phyloP scores from a whole-genome alignment of 53 echinoderm and acorn worm genomes.

The Mesocentrotus franciscanus region DNA sequence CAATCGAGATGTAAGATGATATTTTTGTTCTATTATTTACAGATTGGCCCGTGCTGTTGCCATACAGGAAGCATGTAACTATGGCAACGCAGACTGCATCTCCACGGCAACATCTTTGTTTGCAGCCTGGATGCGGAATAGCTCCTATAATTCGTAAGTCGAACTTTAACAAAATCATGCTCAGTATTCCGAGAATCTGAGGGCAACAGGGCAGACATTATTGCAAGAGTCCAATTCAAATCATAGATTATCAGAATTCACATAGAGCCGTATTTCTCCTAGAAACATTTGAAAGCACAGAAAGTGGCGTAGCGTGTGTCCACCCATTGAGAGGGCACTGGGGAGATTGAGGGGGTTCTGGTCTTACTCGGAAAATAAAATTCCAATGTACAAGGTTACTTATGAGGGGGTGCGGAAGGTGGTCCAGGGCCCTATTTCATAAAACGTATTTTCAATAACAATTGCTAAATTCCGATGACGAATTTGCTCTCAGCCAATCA shows the following conservation, averaged over 20 bases:
- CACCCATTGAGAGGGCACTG: too few species aligned
- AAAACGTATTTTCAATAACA: too few species aligned
- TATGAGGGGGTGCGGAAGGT: too few species aligned
- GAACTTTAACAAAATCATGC: not conserved
- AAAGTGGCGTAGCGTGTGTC: too few species aligned
- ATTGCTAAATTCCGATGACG: too few species aligned
- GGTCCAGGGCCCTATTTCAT: too few species aligned
- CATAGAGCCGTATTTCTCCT: not conserved
- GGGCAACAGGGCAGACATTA: not conserved
- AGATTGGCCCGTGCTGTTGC: constrained; percentile 74
- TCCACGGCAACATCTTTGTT: constrained; percentile 57
- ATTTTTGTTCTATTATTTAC: not conserved
- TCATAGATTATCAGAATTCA: not conserved
- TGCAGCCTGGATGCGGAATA: constrained; percentile 71
- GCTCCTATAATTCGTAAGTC: constrained; percentile 68
- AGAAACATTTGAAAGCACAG: not conserved
- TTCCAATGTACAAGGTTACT: too few species aligned
- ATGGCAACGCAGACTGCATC: constrained; percentile 71
- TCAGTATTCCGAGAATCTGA: not conserved
- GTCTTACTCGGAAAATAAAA: not conserved
- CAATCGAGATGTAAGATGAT: too few species aligned
- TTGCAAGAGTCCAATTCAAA: not conserved
- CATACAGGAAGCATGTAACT: constrained; percentile 72
- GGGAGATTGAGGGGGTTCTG: not conserved
- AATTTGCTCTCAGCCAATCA: too few species aligned